Base-by-base conservation (phyloP, 2,113 vertebrate species). In the Otus sunia region DNA sequence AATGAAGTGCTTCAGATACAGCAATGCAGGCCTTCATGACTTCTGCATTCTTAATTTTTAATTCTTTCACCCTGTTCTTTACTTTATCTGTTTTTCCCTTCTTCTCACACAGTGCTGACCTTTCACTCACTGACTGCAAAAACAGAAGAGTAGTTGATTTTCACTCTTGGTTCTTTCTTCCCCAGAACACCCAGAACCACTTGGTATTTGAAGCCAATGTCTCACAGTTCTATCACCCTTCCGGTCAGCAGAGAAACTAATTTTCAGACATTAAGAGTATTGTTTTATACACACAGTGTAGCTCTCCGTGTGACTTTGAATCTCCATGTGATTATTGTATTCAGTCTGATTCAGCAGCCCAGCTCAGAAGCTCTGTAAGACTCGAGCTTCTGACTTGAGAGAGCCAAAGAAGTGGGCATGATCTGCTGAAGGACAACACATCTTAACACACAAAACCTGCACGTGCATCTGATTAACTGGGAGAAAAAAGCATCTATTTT, bases 211-310 rank as follows among this genome's bases (percentile, higher is more conserved):
- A 82, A 90, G 84, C 26, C 41, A 50, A 7, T 89, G 92, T 72
- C 79, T 97, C 94, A 95, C 43, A 94, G 82, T 43, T 80, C 52
- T 43, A 56, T 96, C 60, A 94, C 59, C 36, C 86, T 56, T 81
- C 79, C 72, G 37, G 78, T 93, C 49, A 93, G 77, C 29, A 90
- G 45, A 4, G 8, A 90, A 74, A 68, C 23, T 72, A 2, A 86
- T 74, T 92, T 81, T 80, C 60, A 90, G 86, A 95, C 92, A 93
- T 91, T 74, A 84, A 52, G 55, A 62, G 62, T 26, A 94, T 94
- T 95, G 93, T 92, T 92, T 76, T 52, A 85, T 15, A 86, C 32
- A 94, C 37, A 96, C 10, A 90, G 19, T 5, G 10, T 78, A 26
- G 55, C 73, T 91, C 64, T 80, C 86, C 75, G 20, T 55, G 76